These are phyloP conservation scores for Dromiciops gliroides DNA, from an alignment of 2,113 vertebrate species.

Conservation along the genomic window DNA sequence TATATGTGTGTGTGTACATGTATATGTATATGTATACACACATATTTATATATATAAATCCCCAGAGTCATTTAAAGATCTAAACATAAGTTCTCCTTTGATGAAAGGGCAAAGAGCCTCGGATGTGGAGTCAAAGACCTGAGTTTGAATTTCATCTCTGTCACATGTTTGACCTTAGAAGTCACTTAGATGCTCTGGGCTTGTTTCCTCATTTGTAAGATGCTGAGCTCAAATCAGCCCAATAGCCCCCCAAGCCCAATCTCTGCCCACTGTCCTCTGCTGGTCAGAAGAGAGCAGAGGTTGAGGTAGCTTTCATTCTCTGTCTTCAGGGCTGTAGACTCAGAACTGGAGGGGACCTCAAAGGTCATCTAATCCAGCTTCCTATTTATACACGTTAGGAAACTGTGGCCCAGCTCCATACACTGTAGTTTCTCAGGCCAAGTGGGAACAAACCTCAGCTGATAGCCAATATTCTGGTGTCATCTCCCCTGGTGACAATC, in stretches of 20 bases:
- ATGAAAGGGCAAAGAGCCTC: neutral
- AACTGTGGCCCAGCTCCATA: neutral
- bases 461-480: neutral
- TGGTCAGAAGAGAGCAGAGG: rapidly evolving
- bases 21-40: too few species aligned
- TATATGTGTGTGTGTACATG: too few species aligned
- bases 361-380: neutral
- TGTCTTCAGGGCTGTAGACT: too few species aligned
- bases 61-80: neutral
- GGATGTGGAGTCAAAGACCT: neutral
- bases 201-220: neutral
- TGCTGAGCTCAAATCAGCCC: neutral
- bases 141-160: neutral
- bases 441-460: neutral
- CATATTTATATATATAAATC: neutral
- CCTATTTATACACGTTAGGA: neutral
- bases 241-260: neutral
- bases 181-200: neutral
- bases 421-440: neutral
- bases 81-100: neutral
- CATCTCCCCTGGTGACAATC: neutral
- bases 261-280: neutral
- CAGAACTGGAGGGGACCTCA: neutral
- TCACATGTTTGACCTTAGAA: neutral
- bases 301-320: neutral